Base-by-base conservation (phyloP, 2,797 vertebrate species). In the Heterohyrax brucei region DNA sequence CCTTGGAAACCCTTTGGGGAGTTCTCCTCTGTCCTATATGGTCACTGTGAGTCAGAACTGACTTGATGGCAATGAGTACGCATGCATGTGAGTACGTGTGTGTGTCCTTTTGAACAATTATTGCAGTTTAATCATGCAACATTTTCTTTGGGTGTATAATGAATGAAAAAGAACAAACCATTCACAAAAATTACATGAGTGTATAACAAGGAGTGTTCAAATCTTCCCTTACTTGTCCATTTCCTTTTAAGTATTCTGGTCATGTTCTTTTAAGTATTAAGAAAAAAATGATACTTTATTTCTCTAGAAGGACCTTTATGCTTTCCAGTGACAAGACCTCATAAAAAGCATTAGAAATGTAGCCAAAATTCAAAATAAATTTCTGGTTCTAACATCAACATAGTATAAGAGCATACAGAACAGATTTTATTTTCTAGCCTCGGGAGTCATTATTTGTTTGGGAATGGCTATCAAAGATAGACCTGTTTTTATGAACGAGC, bases 351-450 rank as follows among this genome's bases (percentile, higher is more conserved):
- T 48, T 93, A 56, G 7, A 95, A 76, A 80, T 79, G 5, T 73
- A 86, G 50, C 3, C 7, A 92, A 91, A 82, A 91, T 62, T 82
- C 33, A 79, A n/a, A 83, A 75, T 59, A 85, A 85, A 56, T 80
- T 68, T 90, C 24, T 92, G 33, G 46, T 44, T 68, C 14, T 62
- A 87, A 10, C 78, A 30, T 79, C 10, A 87, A 28, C 7, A 48
- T 33, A 62, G 7, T 24, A 89, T 13, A 75, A 93, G 93, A 62
- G 3, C 26, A 76, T 33, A 44, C 2, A 44, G 19, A 93, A 83
- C 80, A 70, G 50, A 59, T 61, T 77, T 68, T 87, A 75, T 66
- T 78, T 61, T 4, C 9, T 19, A n/a, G 68, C 7, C n/a, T 2
- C 28, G 30, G 61, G 30, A 88, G 9, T 73, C 59, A 88, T 4